phyloP scores from a whole-genome alignment of 1,140 invertebrate species.

The Orussus abietinus region DNA sequence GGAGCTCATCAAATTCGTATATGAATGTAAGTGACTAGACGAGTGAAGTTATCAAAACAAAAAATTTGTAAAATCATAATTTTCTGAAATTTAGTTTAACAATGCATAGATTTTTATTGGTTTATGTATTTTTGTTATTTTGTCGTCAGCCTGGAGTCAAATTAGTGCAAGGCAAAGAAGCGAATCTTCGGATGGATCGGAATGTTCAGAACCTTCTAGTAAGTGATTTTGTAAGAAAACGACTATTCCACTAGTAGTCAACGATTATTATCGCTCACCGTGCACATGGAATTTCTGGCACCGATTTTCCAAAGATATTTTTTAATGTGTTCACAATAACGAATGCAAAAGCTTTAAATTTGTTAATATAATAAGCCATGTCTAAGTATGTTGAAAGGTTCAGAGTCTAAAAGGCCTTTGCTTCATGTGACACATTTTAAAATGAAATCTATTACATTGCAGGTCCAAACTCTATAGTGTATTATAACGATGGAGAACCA shows the following conservation, averaged over 20 bases:
- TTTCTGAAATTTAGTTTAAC: too few species aligned
- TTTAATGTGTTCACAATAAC: too few species aligned
- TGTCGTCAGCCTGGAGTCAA: slow-evolving; percentile 42
- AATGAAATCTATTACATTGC: slow-evolving; percentile 16
- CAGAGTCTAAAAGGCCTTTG: too few species aligned
- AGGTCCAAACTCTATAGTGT: slow-evolving; percentile 53
- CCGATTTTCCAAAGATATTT: too few species aligned
- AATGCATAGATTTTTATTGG: background rate
- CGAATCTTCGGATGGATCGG: slow-evolving; percentile 32
- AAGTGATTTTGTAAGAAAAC: slow-evolving; percentile 18
- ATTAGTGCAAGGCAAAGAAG: slow-evolving; percentile 33
- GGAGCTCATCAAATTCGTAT: slow-evolving; percentile 70
- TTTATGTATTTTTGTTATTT: slow-evolving; percentile 10
- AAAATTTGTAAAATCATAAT: too few species aligned
- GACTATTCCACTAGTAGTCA: too few species aligned
- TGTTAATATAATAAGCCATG: slow-evolving; percentile 7
- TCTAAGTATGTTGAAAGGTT: slow-evolving; percentile 5
- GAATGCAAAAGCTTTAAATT: background rate
- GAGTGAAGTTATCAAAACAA: background rate
- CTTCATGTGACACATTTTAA: background rate
- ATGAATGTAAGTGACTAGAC: slow-evolving; percentile 62
- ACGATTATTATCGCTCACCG: too few species aligned
- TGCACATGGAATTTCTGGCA: too few species aligned
- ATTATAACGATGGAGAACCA: slow-evolving; percentile 70
- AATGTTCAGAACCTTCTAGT: slow-evolving; percentile 34